Base-by-base conservation (phyloP, 2,113 vertebrate genomes). In the Talpa occidentalis region DNA sequence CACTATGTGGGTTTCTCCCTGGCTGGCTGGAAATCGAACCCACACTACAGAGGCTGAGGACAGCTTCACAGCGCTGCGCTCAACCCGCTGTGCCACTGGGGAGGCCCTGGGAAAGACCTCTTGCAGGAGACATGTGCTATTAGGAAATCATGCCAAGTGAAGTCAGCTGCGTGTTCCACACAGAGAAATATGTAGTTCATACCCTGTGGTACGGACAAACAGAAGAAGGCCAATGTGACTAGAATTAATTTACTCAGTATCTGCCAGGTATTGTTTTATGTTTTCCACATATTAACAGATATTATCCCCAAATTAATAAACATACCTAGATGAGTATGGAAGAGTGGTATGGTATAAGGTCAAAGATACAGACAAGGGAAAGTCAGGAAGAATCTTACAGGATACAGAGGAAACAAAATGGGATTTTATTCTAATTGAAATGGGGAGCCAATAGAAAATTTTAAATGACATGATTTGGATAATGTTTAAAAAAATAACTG, bases 341-440 rank as follows among this genome's bases (percentile, higher is more conserved):
- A 74, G 37, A 35, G 3, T 69, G 35, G 28, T 44, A 83, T 26
- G 30, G 30, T 17, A 76, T 32, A 72, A 72, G 24, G n/a, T 80
- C 62, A 67, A 35, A 69, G 35, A 44, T 28, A 56, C 0, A 59
- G 28, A 37, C 32, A 49, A 83, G 79, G 60, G 40, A 22, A 85
- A 62, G 40, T 64, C 69, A 93, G 32, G 44, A 78, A 91, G 42
- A 64, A 72, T 40, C 30, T 89, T 54, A 78, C 0, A 49, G 22
- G 24, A 66, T 28, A 72, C n/a, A 62, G 4, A 92, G 77, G 32
- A 32, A 89, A 49, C 37, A 70, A 47, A 52, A 40, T 6, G 85
- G 35, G 44, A 77, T 76, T 92, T 90, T 85, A 92, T 70, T 85
- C 30, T 85, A 64, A 85, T 6, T 59, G 14, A 85, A 72, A 94